Conservation (phyloP, 1,140 invertebrate genomes). For the Heliothis virescens region DNA sequence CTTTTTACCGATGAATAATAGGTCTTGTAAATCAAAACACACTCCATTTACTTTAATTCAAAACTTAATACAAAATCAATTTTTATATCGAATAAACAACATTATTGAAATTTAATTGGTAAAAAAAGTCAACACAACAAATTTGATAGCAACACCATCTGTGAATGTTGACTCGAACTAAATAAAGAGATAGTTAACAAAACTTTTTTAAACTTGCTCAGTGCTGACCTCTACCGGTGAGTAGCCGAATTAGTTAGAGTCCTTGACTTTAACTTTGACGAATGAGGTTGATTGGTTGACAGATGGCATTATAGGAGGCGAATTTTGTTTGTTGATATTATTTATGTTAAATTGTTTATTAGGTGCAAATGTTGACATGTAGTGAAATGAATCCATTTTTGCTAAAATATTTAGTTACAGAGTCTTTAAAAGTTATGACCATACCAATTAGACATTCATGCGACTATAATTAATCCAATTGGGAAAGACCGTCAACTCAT, state of each 20-base stretch:
- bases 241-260: constrained; percentile 55
- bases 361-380: too few relatives aligned
- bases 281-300: constrained; percentile 47
- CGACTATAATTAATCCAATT: background rate
- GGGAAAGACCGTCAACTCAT: background rate
- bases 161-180: constrained; percentile 57
- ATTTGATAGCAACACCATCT: constrained; percentile 61
- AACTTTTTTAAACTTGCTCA: constrained; percentile 54
- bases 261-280: constrained; percentile 38
- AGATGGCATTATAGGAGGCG: constrained; percentile 62
- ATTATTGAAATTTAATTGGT: background rate
- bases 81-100: too few relatives aligned
- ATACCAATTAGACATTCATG: too few relatives aligned
- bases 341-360: background rate
- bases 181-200: constrained; percentile 54
- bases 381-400: too few relatives aligned
- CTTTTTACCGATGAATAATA: too few relatives aligned
- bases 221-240: constrained; percentile 64
- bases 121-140: background rate
- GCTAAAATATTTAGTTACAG: too few relatives aligned
- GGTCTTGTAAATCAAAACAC: too few relatives aligned
- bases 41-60: too few relatives aligned
- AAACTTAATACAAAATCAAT: too few relatives aligned
- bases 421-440: too few relatives aligned
- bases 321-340: background rate